Percentiles rank a stretch among this genome's conserved stretches.
These are phyloP conservation scores for Nematopogon swammerdamellus DNA, from an alignment of 2,888 invertebrate genomes.

Conservation along the genomic window DNA sequence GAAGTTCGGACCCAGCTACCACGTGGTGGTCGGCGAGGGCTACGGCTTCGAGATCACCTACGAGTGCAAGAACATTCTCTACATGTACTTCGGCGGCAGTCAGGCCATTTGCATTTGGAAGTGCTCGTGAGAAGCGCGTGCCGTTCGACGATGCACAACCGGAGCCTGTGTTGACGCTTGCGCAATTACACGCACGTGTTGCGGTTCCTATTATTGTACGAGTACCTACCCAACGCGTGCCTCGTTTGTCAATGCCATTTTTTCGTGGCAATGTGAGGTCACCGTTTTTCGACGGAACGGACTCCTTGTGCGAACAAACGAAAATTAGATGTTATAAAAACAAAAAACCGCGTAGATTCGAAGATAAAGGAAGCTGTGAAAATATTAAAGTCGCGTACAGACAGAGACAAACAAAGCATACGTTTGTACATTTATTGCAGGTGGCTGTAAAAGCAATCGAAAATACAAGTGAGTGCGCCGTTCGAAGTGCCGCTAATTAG, in stretches of 20 bases:
- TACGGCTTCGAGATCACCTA: slow-evolving; percentile 92
- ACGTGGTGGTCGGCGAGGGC: slow-evolving; percentile 94
- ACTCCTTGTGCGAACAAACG: no score
- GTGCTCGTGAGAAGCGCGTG: slow-evolving; percentile 60
- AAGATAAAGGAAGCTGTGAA: no score
- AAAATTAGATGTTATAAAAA: neutral
- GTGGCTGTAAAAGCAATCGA: no score
- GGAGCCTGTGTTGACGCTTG: neutral
- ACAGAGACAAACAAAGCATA: neutral
- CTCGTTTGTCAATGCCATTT: neutral
- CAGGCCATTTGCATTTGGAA: slow-evolving; percentile 88
- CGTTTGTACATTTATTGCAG: neutral
- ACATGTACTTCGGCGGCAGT: slow-evolving; percentile 90
- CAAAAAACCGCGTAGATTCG: neutral
- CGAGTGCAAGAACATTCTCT: slow-evolving; percentile 82
- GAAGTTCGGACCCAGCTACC: slow-evolving; percentile 92
- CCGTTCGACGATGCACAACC: no score
- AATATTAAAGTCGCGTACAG: no score
- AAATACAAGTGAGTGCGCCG: no score
- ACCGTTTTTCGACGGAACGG: neutral
- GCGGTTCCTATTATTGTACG: no score
- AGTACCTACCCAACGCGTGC: no score
- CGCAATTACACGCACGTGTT: neutral
- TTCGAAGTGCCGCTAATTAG: no score
- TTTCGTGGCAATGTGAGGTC: neutral